These are phyloP conservation scores for Sceliomorpha sp. DNA, from an alignment of 2,888 invertebrate genomes.

Conservation along the genomic window DNA sequence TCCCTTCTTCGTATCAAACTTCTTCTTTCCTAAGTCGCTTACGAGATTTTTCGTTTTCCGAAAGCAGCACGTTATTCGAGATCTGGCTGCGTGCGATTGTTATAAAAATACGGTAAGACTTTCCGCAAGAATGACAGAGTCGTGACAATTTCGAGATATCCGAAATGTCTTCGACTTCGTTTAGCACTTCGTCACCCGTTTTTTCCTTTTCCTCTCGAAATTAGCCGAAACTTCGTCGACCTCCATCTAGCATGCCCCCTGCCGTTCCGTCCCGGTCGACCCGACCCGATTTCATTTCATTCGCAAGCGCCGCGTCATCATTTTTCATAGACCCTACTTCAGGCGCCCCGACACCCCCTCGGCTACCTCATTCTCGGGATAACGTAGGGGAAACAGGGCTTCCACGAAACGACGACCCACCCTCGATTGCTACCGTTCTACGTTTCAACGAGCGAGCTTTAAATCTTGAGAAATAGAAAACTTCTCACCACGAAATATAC, in stretches of 20 bases:
- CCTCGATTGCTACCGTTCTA: slow-evolving; percentile 48
- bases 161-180: too few species aligned
- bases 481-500: slow-evolving; percentile 20
- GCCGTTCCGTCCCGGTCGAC: slow-evolving; percentile 56
- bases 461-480: slow-evolving; percentile 46
- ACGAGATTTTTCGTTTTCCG: too few species aligned
- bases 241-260: slow-evolving; percentile 55
- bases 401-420: slow-evolving; percentile 59
- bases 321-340: slow-evolving; percentile 75
- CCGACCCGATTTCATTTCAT: slow-evolving; percentile 77
- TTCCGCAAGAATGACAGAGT: too few species aligned
- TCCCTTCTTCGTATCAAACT: slow-evolving; percentile 41
- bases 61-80: slow-evolving; percentile 7
- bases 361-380: slow-evolving; percentile 46
- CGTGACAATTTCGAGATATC: too few species aligned
- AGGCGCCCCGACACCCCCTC: slow-evolving; percentile 40
- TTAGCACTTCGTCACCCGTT: background rate
- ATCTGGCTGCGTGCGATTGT: too few species aligned
- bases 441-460: slow-evolving; percentile 54
- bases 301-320: slow-evolving; percentile 78
- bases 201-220: slow-evolving; percentile 42
- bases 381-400: slow-evolving; percentile 46
- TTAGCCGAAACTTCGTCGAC: slow-evolving; percentile 53
- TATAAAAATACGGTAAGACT: too few species aligned
- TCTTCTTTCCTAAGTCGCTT: too few species aligned